Conservation (phyloP, 2,113 vertebrate genomes). For the Micronycteris hirsuta region DNA sequence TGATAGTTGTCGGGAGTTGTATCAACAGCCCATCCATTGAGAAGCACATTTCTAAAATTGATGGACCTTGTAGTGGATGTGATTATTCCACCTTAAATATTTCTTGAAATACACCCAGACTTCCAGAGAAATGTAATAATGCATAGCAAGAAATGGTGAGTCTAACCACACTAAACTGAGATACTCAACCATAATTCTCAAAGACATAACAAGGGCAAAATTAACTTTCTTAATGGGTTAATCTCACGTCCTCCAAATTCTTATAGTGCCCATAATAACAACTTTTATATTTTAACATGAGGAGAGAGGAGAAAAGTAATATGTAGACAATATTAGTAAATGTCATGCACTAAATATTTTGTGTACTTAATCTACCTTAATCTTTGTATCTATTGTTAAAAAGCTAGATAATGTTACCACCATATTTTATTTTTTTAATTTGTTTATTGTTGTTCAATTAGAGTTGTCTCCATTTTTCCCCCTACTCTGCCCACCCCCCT, state of each 20-base stretch:
- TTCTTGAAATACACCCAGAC: background rate
- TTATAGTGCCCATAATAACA: background rate
- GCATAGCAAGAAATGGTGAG: background rate
- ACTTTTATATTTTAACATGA: background rate
- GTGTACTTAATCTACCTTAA: background rate
- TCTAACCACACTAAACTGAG: background rate
- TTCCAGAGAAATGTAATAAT: background rate
- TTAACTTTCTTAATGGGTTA: background rate
- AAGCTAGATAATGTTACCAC: background rate
- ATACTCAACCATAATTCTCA: background rate
- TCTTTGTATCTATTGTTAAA: background rate
- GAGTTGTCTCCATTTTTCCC: too few species aligned
- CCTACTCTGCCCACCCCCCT: too few species aligned
- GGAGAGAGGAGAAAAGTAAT: background rate
- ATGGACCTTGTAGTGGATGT: background rate
- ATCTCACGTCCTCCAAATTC: background rate
- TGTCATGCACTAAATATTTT: background rate
- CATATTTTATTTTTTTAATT: background rate
- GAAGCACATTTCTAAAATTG: background rate
- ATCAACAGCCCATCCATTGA: background rate
- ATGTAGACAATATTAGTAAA: background rate
- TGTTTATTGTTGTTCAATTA: too few species aligned
- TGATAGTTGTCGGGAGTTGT: background rate
- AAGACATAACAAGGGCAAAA: background rate
- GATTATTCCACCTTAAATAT: background rate